Evolutionary conservation across 2,888 invertebrate genomes (phyloP).

Genomic region (Epinotia nisella): DNA sequence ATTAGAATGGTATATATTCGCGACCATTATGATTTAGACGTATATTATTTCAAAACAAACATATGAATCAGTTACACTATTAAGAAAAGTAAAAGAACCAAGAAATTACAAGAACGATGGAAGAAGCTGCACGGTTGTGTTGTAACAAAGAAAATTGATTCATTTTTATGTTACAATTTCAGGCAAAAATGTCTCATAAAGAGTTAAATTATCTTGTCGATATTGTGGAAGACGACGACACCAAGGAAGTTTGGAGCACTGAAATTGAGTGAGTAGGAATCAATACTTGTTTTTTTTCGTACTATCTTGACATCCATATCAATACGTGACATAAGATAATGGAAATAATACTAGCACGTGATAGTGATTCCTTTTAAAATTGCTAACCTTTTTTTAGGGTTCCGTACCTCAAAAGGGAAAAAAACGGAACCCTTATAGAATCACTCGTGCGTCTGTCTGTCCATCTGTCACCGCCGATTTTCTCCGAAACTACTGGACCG

Average conservation of each 20-base stretch:
- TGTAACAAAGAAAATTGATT: background rate
- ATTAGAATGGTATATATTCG: constrained; percentile 6
- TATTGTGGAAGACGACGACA: constrained; percentile 53
- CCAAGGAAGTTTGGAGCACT: constrained; percentile 66
- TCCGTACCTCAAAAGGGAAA: too few relatives aligned
- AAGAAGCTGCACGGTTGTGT: background rate
- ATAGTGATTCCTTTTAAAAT: constrained; percentile 64
- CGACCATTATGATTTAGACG: background rate
- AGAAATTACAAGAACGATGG: background rate
- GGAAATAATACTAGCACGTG: constrained; percentile 48
- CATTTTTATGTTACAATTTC: constrained; percentile 9
- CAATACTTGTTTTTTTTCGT: background rate
- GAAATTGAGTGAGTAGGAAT: constrained; percentile 68
- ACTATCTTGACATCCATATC: background rate
- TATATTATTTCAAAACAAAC: background rate
- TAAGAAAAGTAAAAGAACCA: background rate
- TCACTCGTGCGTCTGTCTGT: too few relatives aligned
- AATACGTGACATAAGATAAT: constrained; percentile 18
- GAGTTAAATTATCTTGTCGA: constrained; percentile 32
- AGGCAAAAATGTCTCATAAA: constrained; percentile 25
- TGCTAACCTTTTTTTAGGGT: constrained; percentile 66
- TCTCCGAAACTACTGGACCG: too few relatives aligned
- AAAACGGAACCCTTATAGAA: too few relatives aligned
- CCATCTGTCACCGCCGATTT: too few relatives aligned
- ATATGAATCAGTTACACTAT: background rate